A percentile compares a stretch with the other conserved stretches of the same genome.
phyloP scores from a whole-genome alignment of 2,797 vertebrate species.

The Rhadinocentrus ornatus region DNA sequence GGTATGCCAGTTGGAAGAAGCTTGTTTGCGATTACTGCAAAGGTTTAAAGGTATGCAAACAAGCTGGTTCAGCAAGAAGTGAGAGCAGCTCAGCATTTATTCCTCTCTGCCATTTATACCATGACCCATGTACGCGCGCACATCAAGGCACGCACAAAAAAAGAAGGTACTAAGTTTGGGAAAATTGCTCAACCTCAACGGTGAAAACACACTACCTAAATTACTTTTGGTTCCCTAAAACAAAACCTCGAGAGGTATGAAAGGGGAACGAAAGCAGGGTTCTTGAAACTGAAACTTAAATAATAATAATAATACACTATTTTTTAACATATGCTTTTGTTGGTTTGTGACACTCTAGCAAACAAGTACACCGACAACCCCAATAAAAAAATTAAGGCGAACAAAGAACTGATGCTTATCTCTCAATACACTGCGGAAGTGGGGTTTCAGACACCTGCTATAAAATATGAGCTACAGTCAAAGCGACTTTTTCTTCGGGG shows the following conservation, averaged over 20 bases:
- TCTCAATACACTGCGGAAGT: constrained; percentile 65
- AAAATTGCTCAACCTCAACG: constrained; percentile 14
- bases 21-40: constrained; percentile 7
- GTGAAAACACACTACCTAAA: constrained; percentile 14
- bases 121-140: neutral
- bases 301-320: neutral
- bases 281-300: neutral
- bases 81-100: constrained; percentile 29
- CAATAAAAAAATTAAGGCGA: neutral
- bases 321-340: neutral
- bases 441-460: constrained; percentile 68
- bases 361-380: neutral
- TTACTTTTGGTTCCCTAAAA: constrained; percentile 43
- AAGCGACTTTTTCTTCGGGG: constrained; percentile 9
- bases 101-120: constrained; percentile 11
- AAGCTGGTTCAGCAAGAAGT: constrained; percentile 61
- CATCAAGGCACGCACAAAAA: neutral
- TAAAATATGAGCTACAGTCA: constrained; percentile 45
- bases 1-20: constrained; percentile 7
- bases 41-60: constrained; percentile 53
- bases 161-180: neutral
- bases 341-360: neutral
- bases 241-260: neutral
- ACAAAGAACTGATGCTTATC: constrained; percentile 14
- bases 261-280: neutral